Conservation (phyloP, 92 coral and sea anemone species). For the Metridium senile region DNA sequence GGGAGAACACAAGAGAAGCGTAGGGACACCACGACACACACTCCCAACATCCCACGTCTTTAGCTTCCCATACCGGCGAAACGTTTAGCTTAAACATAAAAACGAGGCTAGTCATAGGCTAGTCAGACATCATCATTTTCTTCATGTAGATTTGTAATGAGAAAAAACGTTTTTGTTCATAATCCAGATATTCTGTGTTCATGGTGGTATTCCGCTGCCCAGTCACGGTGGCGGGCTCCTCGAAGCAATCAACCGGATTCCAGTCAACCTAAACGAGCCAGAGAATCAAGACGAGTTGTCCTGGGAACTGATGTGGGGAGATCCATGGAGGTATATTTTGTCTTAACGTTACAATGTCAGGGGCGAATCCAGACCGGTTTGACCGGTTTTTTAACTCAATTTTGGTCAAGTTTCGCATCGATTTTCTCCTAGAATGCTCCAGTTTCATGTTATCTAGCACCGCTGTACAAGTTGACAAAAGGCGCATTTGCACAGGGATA, state of each 20-base stretch:
- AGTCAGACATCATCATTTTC: neutral
- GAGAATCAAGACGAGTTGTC: constrained; percentile 76
- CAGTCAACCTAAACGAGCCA: constrained; percentile 63
- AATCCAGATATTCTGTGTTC: constrained; percentile 82
- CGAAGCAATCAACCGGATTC: constrained; percentile 62
- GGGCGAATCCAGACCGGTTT: too few species aligned
- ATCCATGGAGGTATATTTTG: constrained; percentile 67
- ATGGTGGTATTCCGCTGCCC: constrained; percentile 91
- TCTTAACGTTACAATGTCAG: neutral
- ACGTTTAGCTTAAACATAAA: too few species aligned
- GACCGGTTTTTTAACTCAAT: too few species aligned
- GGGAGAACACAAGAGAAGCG: too few species aligned
- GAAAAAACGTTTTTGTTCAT: neutral
- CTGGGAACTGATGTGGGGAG: constrained; percentile 96
- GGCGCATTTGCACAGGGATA: too few species aligned
- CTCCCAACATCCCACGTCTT: too few species aligned
- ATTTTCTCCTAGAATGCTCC: too few species aligned
- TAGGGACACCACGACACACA: too few species aligned
- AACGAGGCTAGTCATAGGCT: neutral
- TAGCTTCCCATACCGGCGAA: too few species aligned
- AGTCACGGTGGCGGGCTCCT: constrained; percentile 73
- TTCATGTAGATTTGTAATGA: neutral
- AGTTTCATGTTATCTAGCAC: too few species aligned
- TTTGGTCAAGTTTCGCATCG: too few species aligned
- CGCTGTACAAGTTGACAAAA: too few species aligned